These are phyloP conservation scores for Phocoena phocoena DNA, from an alignment of 2,113 vertebrate genomes.

Conservation along the genomic window DNA sequence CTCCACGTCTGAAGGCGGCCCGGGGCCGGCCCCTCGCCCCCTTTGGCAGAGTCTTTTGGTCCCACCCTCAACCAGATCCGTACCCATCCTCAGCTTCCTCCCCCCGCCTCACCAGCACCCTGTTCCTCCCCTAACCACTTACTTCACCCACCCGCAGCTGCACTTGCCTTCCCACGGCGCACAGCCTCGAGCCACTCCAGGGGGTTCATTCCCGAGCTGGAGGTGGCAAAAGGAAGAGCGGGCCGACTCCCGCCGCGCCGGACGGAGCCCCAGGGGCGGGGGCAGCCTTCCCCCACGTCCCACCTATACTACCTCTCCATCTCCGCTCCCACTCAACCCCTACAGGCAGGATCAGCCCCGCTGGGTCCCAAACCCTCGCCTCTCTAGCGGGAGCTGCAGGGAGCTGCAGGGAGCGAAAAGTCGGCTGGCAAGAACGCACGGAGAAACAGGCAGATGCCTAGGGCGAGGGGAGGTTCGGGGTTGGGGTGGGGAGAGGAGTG, in stretches of 20 bases:
- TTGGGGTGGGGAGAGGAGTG: background rate
- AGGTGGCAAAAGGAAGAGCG: background rate
- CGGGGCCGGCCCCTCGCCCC: background rate
- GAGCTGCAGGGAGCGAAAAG: slow-evolving; percentile 59
- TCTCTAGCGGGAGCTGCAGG: slow-evolving; percentile 23
- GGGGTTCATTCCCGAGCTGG: slow-evolving; percentile 38
- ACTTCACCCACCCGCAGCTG: slow-evolving; percentile 56
- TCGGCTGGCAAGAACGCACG: slow-evolving; percentile 16
- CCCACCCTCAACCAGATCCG: background rate
- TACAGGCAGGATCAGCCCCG: background rate
- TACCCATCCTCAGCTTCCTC: background rate
- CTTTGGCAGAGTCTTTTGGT: background rate
- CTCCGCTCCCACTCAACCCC: background rate
- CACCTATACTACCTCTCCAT: slow-evolving; percentile 58
- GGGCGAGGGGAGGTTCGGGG: background rate
- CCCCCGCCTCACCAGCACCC: background rate
- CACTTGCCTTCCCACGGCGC: slow-evolving; percentile 29
- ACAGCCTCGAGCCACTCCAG: slow-evolving; percentile 31
- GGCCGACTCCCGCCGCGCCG: background rate
- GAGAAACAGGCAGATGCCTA: background rate
- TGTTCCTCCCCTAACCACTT: slow-evolving; percentile 16
- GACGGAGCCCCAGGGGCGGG: background rate
- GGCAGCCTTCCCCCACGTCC: background rate
- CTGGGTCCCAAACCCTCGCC: slow-evolving; percentile 50
- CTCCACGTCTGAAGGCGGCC: background rate